These are phyloP conservation scores for Sinocyclocheilus anshuiensis DNA, from an alignment of 2,113 vertebrate genomes.

Conservation along the genomic window DNA sequence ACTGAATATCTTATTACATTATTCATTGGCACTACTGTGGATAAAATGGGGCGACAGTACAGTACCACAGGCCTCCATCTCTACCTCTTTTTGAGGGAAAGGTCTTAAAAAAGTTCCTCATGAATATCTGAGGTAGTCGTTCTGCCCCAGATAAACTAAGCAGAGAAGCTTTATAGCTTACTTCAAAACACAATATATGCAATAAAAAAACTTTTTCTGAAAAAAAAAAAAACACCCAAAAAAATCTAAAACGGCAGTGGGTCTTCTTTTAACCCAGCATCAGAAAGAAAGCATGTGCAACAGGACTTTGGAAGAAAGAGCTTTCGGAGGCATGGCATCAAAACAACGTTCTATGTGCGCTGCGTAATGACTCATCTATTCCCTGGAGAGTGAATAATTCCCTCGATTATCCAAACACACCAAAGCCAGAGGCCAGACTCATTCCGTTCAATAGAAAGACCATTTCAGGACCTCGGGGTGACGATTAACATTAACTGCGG, in stretches of 20 bases:
- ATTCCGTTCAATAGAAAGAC: constrained; percentile 26
- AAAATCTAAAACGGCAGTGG: background rate
- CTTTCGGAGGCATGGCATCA: background rate
- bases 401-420: constrained; percentile 27
- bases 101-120: constrained; percentile 22
- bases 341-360: background rate
- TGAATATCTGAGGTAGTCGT: constrained; percentile 29
- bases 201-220: background rate
- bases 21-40: constrained; percentile 28
- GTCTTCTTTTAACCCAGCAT: background rate
- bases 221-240: background rate
- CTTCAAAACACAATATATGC: constrained; percentile 4
- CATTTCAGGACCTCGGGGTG: constrained; percentile 31
- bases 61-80: constrained; percentile 21
- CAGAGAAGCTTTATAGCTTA: background rate
- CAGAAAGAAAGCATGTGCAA: background rate
- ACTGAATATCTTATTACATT: constrained; percentile 46
- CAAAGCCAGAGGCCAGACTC: constrained; percentile 41
- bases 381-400: constrained; percentile 42
- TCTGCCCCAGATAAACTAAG: constrained; percentile 3
- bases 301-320: background rate
- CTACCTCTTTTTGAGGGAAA: background rate
- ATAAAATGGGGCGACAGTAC: constrained; percentile 44
- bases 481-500: constrained; percentile 48
- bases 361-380: constrained; percentile 17